A percentile compares a stretch with the other conserved stretches of the same genome.
These are phyloP conservation scores for Umimayanthus chanpuru DNA, from an alignment of 92 coral and sea anemone genomes.

Conservation along the genomic window DNA sequence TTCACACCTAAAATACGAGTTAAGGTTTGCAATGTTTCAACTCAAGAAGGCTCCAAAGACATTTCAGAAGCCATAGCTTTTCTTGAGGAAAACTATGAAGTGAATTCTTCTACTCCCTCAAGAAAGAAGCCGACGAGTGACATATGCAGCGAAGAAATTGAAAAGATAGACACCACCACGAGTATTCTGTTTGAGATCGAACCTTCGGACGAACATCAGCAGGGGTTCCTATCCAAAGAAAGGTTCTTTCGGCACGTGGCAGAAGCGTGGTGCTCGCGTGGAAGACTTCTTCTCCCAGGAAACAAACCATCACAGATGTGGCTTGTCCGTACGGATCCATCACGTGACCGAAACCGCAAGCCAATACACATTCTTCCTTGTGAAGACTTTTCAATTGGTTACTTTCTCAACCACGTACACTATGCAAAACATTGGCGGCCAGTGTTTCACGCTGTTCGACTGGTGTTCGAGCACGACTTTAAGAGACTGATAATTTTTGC, in stretches of 20 bases:
- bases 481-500: slow-evolving; percentile 64
- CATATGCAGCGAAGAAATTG: neutral
- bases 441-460: slow-evolving; percentile 48
- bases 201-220: slow-evolving; percentile 47
- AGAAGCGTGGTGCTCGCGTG: slow-evolving; percentile 76
- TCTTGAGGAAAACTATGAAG: slow-evolving; percentile 43
- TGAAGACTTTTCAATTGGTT: slow-evolving; percentile 70
- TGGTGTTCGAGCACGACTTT: slow-evolving; percentile 87
- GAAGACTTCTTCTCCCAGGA: neutral
- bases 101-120: slow-evolving; percentile 48
- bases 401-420: slow-evolving; percentile 66
- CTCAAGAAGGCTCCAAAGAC: slow-evolving; percentile 24
- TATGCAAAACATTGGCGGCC: slow-evolving; percentile 84
- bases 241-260: slow-evolving; percentile 56
- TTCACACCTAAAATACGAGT: slow-evolving; percentile 39
- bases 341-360: slow-evolving; percentile 41
- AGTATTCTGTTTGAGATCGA: slow-evolving; percentile 48
- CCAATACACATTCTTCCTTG: slow-evolving; percentile 76
- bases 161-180: slow-evolving; percentile 14
- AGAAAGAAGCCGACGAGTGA: neutral
- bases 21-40: slow-evolving; percentile 47
- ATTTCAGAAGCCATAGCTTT: slow-evolving; percentile 41
- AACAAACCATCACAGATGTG: slow-evolving; percentile 52
- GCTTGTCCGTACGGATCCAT: slow-evolving; percentile 58
- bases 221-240: slow-evolving; percentile 34